These are phyloP conservation scores for Epiblema foenella DNA, from an alignment of 2,888 invertebrate species.

Conservation along the genomic window DNA sequence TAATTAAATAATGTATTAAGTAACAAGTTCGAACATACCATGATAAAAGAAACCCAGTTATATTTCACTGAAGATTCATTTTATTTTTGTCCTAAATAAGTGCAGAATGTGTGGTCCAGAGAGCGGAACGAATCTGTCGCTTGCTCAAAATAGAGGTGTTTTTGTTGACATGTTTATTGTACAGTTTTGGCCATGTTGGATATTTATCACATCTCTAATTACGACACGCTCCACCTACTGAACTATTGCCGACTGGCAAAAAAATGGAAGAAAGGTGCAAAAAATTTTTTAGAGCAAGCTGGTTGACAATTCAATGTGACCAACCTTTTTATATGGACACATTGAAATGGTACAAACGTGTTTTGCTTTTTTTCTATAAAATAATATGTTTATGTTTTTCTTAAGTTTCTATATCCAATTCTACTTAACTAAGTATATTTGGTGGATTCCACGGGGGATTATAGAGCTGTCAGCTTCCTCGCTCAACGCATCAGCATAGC, in stretches of 20 bases:
- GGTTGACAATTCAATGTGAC: neutral
- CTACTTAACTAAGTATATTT: neutral
- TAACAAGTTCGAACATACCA: too few relatives aligned
- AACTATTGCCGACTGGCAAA: constrained; percentile 13
- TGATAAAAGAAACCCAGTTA: neutral
- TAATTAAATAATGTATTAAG: too few relatives aligned
- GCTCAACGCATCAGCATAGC: too few relatives aligned
- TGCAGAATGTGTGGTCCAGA: constrained; percentile 58
- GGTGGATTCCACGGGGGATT: too few relatives aligned
- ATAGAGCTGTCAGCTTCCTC: too few relatives aligned
- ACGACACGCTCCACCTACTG: constrained; percentile 34
- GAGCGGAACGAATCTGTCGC: constrained; percentile 57
- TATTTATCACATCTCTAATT: constrained; percentile 43
- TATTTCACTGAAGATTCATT: constrained; percentile 36
- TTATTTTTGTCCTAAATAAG: constrained; percentile 53
- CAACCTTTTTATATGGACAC: neutral
- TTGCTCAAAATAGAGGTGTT: constrained; percentile 55
- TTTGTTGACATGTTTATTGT: constrained; percentile 55
- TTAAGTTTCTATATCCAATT: neutral
- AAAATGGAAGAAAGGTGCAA: constrained; percentile 13
- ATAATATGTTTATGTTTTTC: too few relatives aligned
- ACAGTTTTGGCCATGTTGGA: constrained; percentile 48
- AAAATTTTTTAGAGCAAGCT: constrained; percentile 18
- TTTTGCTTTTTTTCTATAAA: too few relatives aligned
- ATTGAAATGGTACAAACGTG: neutral